Evolutionary conservation across 2,888 invertebrate genomes (phyloP), one percentile per base, ranked within the genome.

Genomic region (Smittia sp.): DNA sequence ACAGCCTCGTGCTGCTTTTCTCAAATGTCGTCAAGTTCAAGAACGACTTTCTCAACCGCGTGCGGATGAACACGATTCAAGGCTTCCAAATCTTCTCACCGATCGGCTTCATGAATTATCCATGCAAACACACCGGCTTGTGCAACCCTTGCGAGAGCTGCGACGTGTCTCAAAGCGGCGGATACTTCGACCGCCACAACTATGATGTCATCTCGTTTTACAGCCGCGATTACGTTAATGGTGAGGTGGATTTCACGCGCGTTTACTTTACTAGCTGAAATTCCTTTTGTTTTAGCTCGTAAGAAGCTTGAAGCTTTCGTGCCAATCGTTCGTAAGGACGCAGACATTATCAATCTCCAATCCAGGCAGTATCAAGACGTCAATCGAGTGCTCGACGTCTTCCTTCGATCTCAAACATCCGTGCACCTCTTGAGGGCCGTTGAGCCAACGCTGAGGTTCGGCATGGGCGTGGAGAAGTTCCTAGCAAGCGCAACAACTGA

Each of bases 11-110:
- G 74, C 83, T 94, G 75, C 81, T 92, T 76, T 85, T 86, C 52
- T 87, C 88, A 76, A 86, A 88, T 62, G 86, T 87, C 76, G 87
- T 90, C 79, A 89, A 90, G 77, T 85, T 93, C 76, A 89, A 88
- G 77, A 83, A 88, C 65, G 96, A 96, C 80, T 96, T 94, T 83
- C 86, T 98, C 63, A 98, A 98, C 80, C 85, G 97, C 79, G 93
- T 96, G 11, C 89, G 97, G 75, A 96, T 98, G 93, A 98, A 97
- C 83, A 96, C 96, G 1, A 94, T 98, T 76, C 84, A 85, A 76
- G 90, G 91, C 76, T 90, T 89, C 82, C 97, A 97, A 85, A 89
- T 96, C 78, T 98, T 91, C 84, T 90, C 90, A 78, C 94, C 97
- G n/a, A 89, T 95, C 76, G 93, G 93, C 20, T 98, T 96, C 83